Evolutionary conservation across 2,797 vertebrate genomes (phyloP).

Genomic region (Vultur gryphus): DNA sequence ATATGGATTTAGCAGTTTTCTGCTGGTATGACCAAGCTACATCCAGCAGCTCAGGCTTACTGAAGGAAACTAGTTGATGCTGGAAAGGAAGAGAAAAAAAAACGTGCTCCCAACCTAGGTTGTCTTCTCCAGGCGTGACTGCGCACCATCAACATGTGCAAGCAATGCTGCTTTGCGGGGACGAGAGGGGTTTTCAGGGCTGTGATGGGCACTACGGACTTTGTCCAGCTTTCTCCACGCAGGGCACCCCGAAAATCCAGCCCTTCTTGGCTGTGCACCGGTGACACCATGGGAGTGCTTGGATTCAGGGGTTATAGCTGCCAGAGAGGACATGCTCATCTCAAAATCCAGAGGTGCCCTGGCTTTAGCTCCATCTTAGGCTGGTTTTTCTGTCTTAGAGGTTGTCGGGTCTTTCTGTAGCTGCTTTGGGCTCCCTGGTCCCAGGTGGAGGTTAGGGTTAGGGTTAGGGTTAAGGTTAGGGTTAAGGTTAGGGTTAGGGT

Average conservation of each 20-base stretch:
- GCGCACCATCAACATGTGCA: too few species aligned
- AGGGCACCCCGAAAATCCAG: neutral
- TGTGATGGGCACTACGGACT: neutral
- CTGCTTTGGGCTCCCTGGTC: neutral
- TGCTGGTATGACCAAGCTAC: neutral
- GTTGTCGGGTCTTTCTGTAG: neutral
- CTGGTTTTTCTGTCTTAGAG: neutral
- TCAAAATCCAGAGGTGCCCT: neutral
- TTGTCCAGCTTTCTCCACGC: neutral
- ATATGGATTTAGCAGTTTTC: neutral
- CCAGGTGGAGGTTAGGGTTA: neutral
- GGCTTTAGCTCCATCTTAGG: neutral
- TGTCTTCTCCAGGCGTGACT: neutral
- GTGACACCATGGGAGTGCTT: neutral
- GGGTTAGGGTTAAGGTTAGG: neutral
- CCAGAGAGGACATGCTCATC: neutral
- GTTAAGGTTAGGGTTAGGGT: neutral
- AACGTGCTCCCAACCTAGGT: rapidly evolving
- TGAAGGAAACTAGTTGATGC: neutral
- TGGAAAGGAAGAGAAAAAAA: neutral
- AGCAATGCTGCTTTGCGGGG: neutral
- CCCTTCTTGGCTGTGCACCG: neutral
- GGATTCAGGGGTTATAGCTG: neutral
- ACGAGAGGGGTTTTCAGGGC: neutral
- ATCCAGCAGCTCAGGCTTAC: neutral